Percentiles rank a stretch among this genome's conserved stretches.
These are phyloP conservation scores for Hypotaenidia philippensis DNA, from an alignment of 2,797 vertebrate species.

Conservation along the genomic window DNA sequence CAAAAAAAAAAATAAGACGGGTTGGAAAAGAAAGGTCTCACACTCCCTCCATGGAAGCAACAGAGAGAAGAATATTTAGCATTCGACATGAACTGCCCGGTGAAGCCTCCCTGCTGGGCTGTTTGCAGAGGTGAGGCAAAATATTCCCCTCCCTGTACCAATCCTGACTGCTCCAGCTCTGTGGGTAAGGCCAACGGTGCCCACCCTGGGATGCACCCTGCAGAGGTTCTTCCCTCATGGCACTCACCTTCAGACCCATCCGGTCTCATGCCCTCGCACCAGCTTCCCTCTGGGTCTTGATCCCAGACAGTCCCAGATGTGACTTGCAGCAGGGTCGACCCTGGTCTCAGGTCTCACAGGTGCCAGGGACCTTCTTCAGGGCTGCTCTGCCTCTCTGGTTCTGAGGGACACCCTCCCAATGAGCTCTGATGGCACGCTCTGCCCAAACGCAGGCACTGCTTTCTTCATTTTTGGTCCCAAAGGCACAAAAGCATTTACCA, in stretches of 20 bases:
- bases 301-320: fast-evolving
- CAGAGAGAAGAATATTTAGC: not conserved
- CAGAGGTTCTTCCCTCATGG: fast-evolving
- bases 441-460: not conserved
- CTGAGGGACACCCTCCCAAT: fast-evolving
- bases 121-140: not conserved
- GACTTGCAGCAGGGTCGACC: fast-evolving
- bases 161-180: not conserved
- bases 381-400: not conserved
- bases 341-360: not conserved
- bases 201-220: fast-evolving
- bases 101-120: not conserved
- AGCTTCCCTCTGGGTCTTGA: not conserved
- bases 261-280: fast-evolving
- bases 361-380: fast-evolving
- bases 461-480: fast-evolving
- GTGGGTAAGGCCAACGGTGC: fast-evolving
- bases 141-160: fast-evolving
- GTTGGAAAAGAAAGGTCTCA: not conserved
- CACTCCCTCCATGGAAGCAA: not conserved
- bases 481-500: fast-evolving
- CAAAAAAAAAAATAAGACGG: not conserved
- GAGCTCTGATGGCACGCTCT: fast-evolving
- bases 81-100: fast-evolving
- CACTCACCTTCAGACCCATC: fast-evolving